Base-by-base conservation (phyloP, 2,888 invertebrate genomes). In the Harmothoe impar region DNA sequence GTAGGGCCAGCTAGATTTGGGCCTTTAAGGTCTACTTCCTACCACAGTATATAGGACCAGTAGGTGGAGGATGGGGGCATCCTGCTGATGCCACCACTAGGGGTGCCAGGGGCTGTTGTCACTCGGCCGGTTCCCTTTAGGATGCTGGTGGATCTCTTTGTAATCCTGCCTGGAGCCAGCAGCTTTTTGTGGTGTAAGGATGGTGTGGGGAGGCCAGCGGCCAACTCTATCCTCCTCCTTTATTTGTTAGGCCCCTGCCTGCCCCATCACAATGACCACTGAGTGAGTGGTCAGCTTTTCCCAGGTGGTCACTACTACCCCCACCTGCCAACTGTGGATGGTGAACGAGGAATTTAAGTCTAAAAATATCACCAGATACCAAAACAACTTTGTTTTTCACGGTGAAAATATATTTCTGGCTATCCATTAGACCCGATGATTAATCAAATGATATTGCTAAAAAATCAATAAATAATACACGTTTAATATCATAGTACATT, bases 121-220 rank as follows among this genome's bases (percentile, higher is more conserved):
- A 0, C 25, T 25, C 7, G 3, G 72, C 72, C 25, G 31, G 72
- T 72, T 29, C n/a, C 29, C 72, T 15, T 15, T 25, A 72, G 12
- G 72, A 23, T 5, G 72, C 72, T 29, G 72, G 72, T n/a, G 72
- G 25, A 72, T 72, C 72, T 72, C 72, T 29, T 72, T 72, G 72
- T 72, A 72, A 72, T 72, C 72, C 72, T 72, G 72, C 72, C 72
- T 25, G 72, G 72, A 72, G 72, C 72, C 72, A 72, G 72, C 29
- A n/a, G 23, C 62, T n/a, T 62, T 20, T 62, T 20, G 23, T 62
- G 23, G 20, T 20, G 72, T 25, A 72, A 72, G 15, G 72, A n/a
- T 72, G 20, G 72, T 25, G 72, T 23, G 29, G 29, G 3, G 72
- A 23, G 29, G 29, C 72, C n/a, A 25, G 72, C 17, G 3, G 72